These are phyloP conservation scores for Hemicordylus capensis DNA, from an alignment of 2,113 vertebrate genomes.

Conservation along the genomic window DNA sequence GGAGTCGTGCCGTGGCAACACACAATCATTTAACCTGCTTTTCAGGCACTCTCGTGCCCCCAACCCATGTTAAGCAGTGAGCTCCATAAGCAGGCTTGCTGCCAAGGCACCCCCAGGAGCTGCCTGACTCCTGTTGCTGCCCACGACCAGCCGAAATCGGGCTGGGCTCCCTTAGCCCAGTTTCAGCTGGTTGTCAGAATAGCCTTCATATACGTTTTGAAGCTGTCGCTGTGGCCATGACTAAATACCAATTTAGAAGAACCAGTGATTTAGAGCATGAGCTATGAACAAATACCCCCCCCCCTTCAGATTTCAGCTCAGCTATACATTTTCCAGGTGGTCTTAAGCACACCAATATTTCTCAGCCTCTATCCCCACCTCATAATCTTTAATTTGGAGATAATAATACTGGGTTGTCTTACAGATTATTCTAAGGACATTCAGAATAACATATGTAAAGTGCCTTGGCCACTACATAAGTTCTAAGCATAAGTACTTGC, in stretches of 20 bases:
- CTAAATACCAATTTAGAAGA: too few species aligned
- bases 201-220: not conserved
- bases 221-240: not conserved
- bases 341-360: not conserved
- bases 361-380: not conserved
- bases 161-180: too few species aligned
- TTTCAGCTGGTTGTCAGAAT: too few species aligned
- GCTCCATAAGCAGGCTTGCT: too few species aligned
- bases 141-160: too few species aligned
- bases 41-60: too few species aligned
- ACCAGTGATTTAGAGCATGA: not conserved
- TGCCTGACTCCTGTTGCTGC: too few species aligned
- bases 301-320: not conserved
- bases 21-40: too few species aligned
- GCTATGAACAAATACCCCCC: not conserved
- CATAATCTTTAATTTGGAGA: not conserved
- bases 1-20: too few species aligned
- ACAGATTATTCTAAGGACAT: too few species aligned
- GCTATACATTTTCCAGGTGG: not conserved
- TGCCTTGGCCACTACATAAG: not conserved
- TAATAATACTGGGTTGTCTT: not conserved
- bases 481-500: not conserved
- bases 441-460: not conserved
- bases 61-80: too few species aligned
- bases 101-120: too few species aligned